phyloP scores from a whole-genome alignment of 2,888 invertebrate genomes.

The Mamestra brassicae region DNA sequence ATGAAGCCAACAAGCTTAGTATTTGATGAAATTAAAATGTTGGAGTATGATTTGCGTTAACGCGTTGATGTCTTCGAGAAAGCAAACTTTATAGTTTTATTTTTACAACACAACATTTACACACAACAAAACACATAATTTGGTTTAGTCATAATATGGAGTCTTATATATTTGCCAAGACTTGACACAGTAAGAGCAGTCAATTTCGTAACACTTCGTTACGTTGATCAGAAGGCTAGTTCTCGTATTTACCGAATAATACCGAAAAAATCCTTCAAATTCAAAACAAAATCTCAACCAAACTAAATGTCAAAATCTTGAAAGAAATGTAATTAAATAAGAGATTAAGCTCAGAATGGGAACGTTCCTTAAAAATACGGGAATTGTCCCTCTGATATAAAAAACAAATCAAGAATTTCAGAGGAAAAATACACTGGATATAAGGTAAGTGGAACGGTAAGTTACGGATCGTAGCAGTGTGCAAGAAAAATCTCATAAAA shows the following conservation, averaged over 20 bases:
- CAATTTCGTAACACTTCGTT: constrained; percentile 11
- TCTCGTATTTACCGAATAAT: not conserved
- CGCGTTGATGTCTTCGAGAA: constrained; percentile 23
- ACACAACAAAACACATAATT: constrained; percentile 41
- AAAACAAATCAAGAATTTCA: constrained; percentile 38
- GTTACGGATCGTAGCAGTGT: constrained; percentile 35
- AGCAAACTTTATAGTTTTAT: not conserved
- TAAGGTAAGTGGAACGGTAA: constrained; percentile 62
- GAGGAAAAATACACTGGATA: constrained; percentile 35
- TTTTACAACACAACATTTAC: constrained; percentile 30
- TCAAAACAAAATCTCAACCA: not conserved
- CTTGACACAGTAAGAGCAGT: constrained; percentile 26
- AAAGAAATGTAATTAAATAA: not conserved
- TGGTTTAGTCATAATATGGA: constrained; percentile 22
- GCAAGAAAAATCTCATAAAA: constrained; percentile 1
- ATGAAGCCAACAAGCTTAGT: constrained; percentile 33
- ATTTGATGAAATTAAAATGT: constrained; percentile 17
- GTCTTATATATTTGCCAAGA: constrained; percentile 18
- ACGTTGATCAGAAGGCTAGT: constrained; percentile 1
- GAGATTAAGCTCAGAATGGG: not conserved
- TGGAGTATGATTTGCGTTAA: constrained; percentile 22
- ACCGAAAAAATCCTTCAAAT: not conserved
- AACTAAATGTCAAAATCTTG: not conserved
- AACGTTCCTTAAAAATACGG: not conserved
- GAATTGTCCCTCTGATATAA: constrained; percentile 1